Evolutionary conservation across 2,113 vertebrate genomes (phyloP).

Genomic region (Megaceryle torquata): DNA sequence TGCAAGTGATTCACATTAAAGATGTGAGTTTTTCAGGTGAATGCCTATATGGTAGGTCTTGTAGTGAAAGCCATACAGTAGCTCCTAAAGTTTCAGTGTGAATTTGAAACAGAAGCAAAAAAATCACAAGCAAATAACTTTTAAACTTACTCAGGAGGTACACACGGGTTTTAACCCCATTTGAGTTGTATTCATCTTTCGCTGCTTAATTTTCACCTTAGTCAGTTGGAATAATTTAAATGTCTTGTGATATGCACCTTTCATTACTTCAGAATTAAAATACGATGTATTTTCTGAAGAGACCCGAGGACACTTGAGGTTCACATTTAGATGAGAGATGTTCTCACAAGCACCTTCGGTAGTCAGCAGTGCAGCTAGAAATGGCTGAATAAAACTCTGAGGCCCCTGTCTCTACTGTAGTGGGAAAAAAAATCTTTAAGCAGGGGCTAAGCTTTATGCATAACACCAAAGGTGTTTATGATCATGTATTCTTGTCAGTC

Average conservation of each 20-base stretch:
- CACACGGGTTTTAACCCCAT: not conserved
- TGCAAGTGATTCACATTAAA: too few relatives aligned
- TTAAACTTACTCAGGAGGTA: not conserved
- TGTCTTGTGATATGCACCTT: not conserved
- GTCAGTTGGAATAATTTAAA: not conserved
- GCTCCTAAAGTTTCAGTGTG: not conserved
- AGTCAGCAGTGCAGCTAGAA: not conserved
- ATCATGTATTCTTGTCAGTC: not conserved
- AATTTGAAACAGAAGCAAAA: not conserved
- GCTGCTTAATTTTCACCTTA: not conserved
- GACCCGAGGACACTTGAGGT: not conserved
- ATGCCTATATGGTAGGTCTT: not conserved
- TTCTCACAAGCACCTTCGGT: not conserved
- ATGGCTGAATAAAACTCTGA: not conserved
- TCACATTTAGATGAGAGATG: not conserved
- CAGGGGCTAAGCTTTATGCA: not conserved
- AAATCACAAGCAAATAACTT: not conserved
- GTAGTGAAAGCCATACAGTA: not conserved
- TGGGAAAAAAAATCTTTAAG: not conserved
- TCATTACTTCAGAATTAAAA: not conserved
- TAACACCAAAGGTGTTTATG: not conserved
- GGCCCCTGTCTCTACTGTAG: rapidly evolving
- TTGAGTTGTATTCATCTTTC: not conserved
- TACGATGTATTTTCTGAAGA: not conserved
- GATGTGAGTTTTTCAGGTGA: too few relatives aligned